Conservation (phyloP, 2,797 vertebrate species). For the Eulemur coronatus region DNA sequence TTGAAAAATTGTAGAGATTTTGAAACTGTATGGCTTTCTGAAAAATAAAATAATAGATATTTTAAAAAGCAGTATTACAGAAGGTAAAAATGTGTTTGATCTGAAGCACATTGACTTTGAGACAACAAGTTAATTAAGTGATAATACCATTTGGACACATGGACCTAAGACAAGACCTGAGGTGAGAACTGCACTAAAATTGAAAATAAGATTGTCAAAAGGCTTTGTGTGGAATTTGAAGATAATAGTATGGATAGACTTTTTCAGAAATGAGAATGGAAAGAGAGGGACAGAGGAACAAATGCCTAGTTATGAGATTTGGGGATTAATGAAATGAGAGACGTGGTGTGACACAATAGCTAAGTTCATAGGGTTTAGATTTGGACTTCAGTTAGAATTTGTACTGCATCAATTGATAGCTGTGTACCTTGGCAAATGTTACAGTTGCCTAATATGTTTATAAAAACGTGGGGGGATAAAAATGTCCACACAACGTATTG, state of each 20-base stretch:
- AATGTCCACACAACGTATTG: background rate
- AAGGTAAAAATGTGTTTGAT: background rate
- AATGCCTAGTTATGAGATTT: background rate
- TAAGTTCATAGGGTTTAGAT: background rate
- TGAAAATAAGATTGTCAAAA: background rate
- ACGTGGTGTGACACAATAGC: background rate
- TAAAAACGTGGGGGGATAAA: background rate
- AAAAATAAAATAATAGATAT: background rate
- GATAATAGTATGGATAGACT: background rate
- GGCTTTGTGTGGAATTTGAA: background rate
- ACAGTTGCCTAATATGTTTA: background rate
- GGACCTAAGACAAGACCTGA: background rate
- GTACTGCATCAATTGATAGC: background rate
- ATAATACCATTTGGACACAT: background rate
- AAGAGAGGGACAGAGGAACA: background rate
- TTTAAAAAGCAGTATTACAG: background rate
- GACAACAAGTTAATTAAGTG: background rate
- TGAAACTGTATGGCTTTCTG: background rate
- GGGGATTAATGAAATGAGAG: background rate
- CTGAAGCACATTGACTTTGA: background rate
- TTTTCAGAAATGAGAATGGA: background rate
- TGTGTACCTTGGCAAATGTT: background rate
- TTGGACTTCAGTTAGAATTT: background rate
- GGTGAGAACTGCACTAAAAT: background rate
- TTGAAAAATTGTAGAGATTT: background rate